phyloP scores from a whole-genome alignment of 2,797 vertebrate genomes.

The Tauraco hartlaubi region DNA sequence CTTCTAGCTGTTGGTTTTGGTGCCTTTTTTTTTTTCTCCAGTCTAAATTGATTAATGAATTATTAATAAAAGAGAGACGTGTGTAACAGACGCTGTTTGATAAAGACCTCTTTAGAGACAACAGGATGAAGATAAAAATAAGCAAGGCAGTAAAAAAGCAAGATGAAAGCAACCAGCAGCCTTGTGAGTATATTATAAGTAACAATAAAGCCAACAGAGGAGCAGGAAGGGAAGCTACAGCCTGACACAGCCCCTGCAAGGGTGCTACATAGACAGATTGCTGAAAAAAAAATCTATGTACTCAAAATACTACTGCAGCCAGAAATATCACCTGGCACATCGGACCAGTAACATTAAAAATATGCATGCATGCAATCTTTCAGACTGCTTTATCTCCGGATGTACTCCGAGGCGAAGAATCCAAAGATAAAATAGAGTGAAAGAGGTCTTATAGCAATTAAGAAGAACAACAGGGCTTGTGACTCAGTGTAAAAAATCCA shows the following conservation, averaged over 20 bases:
- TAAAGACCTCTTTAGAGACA: constrained; percentile 26
- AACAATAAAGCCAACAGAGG: background rate
- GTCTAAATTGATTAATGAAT: constrained; percentile 55
- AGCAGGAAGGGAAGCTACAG: background rate
- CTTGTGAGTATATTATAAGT: background rate
- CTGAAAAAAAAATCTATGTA: background rate
- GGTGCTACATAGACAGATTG: background rate
- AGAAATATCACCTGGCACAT: background rate
- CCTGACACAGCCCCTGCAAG: background rate
- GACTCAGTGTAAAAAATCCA: background rate
- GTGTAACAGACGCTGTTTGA: background rate
- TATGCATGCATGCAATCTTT: background rate
- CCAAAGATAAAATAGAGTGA: background rate
- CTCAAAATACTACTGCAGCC: background rate
- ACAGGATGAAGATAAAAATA: background rate
- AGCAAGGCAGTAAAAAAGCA: constrained; percentile 19
- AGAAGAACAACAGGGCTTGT: background rate
- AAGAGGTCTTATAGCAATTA: background rate
- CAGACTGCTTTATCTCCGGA: background rate
- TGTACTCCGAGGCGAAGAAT: background rate
- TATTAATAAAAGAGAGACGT: constrained; percentile 26
- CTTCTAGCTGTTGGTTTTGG: constrained; percentile 7
- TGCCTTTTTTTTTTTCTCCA: background rate
- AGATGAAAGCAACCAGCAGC: constrained; percentile 24
- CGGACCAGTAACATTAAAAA: background rate